A percentile compares a stretch with the other conserved stretches of the same genome.
Evolutionary conservation across 2,113 vertebrate genomes (phyloP).

Genomic region (Calonectris borealis): DNA sequence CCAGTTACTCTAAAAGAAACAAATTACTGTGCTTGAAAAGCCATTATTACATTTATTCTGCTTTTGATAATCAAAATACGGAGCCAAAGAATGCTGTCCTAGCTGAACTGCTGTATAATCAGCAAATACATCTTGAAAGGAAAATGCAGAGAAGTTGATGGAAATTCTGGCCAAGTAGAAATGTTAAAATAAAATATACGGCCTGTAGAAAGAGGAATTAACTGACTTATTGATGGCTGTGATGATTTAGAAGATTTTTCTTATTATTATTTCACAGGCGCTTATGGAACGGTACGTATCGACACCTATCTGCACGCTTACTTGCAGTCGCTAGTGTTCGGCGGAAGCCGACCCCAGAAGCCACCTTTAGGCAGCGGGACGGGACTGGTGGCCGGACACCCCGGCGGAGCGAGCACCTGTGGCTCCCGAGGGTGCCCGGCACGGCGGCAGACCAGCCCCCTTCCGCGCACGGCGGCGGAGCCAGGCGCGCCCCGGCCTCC

Average conservation of each 20-base stretch:
- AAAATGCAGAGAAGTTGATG: not conserved
- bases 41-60: not conserved
- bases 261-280: accelerated
- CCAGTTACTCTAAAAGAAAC: not conserved
- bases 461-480: no score
- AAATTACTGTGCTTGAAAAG: not conserved
- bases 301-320: not conserved
- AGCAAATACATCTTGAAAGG: not conserved
- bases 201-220: not conserved
- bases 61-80: not conserved
- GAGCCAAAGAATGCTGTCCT: not conserved
- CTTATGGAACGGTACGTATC: not conserved
- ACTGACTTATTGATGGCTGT: accelerated
- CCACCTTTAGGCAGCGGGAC: not conserved
- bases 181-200: accelerated
- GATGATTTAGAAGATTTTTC: not conserved
- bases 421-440: not conserved
- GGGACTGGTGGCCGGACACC: not conserved
- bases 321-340: accelerated
- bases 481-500: no score
- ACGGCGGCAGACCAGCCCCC: not conserved
- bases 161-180: not conserved
- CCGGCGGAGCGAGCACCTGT: not conserved
- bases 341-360: not conserved
- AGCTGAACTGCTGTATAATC: not conserved